Conservation (phyloP, 2,888 invertebrate species). For the Drosophila engyochracea region DNA sequence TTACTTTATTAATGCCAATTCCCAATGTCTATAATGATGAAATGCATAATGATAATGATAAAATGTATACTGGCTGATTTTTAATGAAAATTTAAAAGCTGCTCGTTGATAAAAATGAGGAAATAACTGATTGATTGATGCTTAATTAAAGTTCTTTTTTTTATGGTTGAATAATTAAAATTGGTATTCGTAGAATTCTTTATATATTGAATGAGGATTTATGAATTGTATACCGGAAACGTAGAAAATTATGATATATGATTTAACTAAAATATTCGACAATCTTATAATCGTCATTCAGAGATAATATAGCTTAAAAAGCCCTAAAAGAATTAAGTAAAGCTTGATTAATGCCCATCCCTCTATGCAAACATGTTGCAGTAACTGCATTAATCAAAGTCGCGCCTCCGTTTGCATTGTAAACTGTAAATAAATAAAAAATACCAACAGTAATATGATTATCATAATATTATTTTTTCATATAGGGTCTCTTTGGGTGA, state of each 20-base stretch:
- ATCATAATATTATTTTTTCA: conserved; percentile 6
- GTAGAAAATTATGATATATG: background rate
- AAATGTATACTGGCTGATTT: conserved; percentile 32
- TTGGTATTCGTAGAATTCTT: background rate
- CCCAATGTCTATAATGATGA: conserved; percentile 34
- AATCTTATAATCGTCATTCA: background rate
- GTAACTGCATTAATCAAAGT: conserved; percentile 25
- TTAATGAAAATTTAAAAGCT: conserved; percentile 52
- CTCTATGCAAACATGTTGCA: conserved; percentile 9
- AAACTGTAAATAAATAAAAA: conserved; percentile 30
- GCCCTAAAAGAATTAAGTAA: background rate
- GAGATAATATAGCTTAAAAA: background rate
- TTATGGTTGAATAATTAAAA: background rate
- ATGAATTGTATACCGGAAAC: background rate
- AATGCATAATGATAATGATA: conserved; percentile 8
- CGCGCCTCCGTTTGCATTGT: conserved; percentile 35
- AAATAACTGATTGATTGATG: conserved; percentile 1
- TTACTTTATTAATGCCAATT: conserved; percentile 64
- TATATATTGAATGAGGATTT: background rate
- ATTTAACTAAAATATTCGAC: background rate
- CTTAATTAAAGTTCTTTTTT: background rate
- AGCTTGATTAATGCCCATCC: background rate
- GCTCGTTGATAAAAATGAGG: background rate
- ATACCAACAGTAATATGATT: conserved; percentile 39
- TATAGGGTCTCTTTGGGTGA: conserved; percentile 25